phyloP scores from a whole-genome alignment of 2,888 invertebrate species.

The Portevinia maculata region DNA sequence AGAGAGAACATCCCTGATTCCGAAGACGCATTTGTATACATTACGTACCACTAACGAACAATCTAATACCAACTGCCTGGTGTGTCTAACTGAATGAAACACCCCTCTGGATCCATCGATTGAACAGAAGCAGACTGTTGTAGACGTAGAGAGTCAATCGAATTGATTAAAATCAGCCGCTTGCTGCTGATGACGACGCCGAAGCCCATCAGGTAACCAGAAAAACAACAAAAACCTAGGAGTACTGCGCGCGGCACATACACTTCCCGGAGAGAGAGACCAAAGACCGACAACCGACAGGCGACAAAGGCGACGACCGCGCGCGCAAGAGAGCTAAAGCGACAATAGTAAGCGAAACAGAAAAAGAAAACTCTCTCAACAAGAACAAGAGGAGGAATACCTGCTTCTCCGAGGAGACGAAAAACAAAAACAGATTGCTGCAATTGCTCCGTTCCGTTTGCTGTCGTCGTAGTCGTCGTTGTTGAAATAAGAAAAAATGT shows the following conservation, averaged over 20 bases:
- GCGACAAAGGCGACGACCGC: slow-evolving; percentile 22
- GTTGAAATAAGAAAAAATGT: slow-evolving; percentile 39
- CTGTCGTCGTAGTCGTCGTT: slow-evolving; percentile 51
- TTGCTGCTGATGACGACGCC: slow-evolving; percentile 33
- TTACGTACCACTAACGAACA: slow-evolving; percentile 8
- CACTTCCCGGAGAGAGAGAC: slow-evolving; percentile 19
- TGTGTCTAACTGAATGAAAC: slow-evolving; percentile 66
- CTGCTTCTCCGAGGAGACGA: slow-evolving; percentile 63
- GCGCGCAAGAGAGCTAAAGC: slow-evolving; percentile 36
- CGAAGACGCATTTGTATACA: slow-evolving; percentile 25
- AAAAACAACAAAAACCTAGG: slow-evolving; percentile 10
- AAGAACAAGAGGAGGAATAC: slow-evolving; percentile 44
- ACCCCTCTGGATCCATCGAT: slow-evolving; percentile 52
- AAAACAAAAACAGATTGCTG: slow-evolving; percentile 72
- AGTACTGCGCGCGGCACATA: slow-evolving; percentile 36
- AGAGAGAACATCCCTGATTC: slow-evolving; percentile 60
- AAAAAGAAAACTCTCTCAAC: slow-evolving; percentile 9
- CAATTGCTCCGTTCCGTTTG: slow-evolving; percentile 71
- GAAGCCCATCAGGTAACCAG: slow-evolving; percentile 32
- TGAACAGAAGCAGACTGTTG: slow-evolving; percentile 37
- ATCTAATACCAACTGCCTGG: slow-evolving; percentile 5
- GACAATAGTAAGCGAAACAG: slow-evolving; percentile 21
- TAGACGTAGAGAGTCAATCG: slow-evolving; percentile 21
- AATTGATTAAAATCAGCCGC: slow-evolving; percentile 26
- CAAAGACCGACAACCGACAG: background rate